phyloP scores from a whole-genome alignment of 2,888 invertebrate genomes.

The Metallyticus violacea region DNA sequence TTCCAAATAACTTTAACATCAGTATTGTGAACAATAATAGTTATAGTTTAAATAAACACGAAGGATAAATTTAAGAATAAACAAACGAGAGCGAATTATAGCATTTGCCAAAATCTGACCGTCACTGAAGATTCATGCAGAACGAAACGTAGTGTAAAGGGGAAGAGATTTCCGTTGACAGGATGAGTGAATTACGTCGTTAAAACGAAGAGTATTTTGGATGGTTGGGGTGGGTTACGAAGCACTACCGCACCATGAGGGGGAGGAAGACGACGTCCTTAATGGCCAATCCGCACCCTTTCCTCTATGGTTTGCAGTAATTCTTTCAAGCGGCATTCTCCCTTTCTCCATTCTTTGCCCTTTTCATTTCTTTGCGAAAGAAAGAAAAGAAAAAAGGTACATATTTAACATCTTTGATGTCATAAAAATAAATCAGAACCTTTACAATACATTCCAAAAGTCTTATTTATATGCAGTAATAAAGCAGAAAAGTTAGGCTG shows the following conservation, averaged over 20 bases:
- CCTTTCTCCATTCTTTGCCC: neutral
- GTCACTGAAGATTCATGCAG: slow-evolving; percentile 6
- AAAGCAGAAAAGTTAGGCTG: too few relatives aligned
- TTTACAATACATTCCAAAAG: neutral
- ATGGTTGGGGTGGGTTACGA: neutral
- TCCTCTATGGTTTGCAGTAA: neutral
- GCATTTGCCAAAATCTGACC: too few relatives aligned
- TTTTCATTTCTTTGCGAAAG: neutral
- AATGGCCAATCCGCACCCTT: neutral
- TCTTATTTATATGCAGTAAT: too few relatives aligned
- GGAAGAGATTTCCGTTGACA: slow-evolving; percentile 2
- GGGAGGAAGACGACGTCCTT: neutral
- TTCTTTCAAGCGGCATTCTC: neutral
- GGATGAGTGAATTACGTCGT: slow-evolving; percentile 11
- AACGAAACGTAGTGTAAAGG: too few relatives aligned
- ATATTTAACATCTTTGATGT: neutral
- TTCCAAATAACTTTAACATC: too few relatives aligned
- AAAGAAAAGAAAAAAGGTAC: neutral
- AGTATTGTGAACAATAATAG: too few relatives aligned
- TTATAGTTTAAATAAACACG: too few relatives aligned
- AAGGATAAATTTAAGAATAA: too few relatives aligned
- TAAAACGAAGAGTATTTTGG: slow-evolving; percentile 7
- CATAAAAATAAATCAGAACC: neutral
- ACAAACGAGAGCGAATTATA: too few relatives aligned
- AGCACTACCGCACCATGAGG: neutral